phyloP scores from a whole-genome alignment of 92 coral and sea anemone species.

The Scolanthus callimorphus region DNA sequence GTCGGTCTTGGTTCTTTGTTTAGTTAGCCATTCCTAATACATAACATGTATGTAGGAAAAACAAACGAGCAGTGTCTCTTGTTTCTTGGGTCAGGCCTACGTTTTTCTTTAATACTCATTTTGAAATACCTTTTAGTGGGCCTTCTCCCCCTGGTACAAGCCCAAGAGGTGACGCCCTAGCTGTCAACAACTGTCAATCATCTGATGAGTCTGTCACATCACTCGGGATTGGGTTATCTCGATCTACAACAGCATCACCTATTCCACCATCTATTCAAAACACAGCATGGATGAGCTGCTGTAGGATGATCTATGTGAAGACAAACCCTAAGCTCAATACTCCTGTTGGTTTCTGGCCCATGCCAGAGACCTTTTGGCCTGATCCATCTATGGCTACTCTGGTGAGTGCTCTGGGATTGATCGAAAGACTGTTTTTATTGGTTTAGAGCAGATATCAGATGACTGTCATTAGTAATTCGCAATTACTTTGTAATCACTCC shows the following conservation, averaged over 20 bases:
- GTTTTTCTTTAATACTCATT: too few relatives aligned
- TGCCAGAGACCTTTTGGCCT: conserved; percentile 97
- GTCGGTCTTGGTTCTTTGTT: too few relatives aligned
- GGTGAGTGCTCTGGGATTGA: too few relatives aligned
- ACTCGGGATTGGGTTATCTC: conserved; percentile 42
- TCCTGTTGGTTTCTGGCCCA: conserved; percentile 97
- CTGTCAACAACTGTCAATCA: conserved; percentile 26
- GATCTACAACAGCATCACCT: conserved; percentile 88
- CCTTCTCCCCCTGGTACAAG: conserved; percentile 23
- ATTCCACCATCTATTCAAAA: conserved; percentile 65
- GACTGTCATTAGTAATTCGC: too few relatives aligned
- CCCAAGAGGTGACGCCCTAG: conserved; percentile 40
- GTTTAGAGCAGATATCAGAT: too few relatives aligned
- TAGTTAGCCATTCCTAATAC: too few relatives aligned
- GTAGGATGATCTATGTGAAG: conserved; percentile 93
- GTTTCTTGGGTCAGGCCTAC: too few relatives aligned
- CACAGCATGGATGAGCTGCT: conserved; percentile 93
- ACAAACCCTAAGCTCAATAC: conserved; percentile 65
- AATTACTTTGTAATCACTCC: too few relatives aligned
- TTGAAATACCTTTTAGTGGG: conserved; percentile 31
- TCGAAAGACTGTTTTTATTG: too few relatives aligned
- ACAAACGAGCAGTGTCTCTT: too few relatives aligned
- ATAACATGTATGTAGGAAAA: too few relatives aligned
- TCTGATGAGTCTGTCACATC: conserved; percentile 49
- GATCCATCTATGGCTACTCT: conserved; percentile 75